These are phyloP conservation scores for Leiothrix lutea DNA, from an alignment of 2,113 vertebrate species.

Conservation along the genomic window DNA sequence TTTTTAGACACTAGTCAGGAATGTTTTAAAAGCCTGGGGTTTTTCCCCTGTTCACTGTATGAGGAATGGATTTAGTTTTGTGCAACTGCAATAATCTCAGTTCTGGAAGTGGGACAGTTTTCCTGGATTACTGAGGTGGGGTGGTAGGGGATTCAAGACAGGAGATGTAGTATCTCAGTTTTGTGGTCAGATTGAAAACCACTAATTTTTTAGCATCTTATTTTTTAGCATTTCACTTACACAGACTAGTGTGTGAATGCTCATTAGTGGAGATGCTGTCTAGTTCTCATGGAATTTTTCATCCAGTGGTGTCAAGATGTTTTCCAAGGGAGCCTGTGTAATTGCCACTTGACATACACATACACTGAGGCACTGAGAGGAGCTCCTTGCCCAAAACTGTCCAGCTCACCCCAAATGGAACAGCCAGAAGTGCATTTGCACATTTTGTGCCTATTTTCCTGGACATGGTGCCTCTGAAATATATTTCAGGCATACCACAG, in stretches of 20 bases:
- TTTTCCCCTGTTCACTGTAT: accelerated
- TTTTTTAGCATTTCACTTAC: background rate
- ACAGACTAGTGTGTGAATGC: background rate
- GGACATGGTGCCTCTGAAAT: background rate
- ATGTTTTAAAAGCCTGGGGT: accelerated
- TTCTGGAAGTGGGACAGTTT: background rate
- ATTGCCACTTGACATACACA: background rate
- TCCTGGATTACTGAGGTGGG: background rate
- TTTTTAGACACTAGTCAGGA: background rate
- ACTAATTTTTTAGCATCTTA: background rate
- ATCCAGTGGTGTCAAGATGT: background rate
- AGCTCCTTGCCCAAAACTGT: background rate
- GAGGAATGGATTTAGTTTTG: background rate
- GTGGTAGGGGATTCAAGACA: background rate
- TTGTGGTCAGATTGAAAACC: background rate
- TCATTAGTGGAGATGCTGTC: background rate
- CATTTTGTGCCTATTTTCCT: background rate
- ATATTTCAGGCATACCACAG: background rate
- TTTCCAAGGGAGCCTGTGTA: background rate
- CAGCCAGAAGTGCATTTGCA: background rate
- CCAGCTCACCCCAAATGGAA: background rate
- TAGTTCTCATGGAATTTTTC: background rate
- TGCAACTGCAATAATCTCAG: background rate
- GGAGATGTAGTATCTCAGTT: background rate
- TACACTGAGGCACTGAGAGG: background rate